These are phyloP conservation scores for Cuniculus paca DNA, from an alignment of 2,797 vertebrate genomes.

Conservation along the genomic window DNA sequence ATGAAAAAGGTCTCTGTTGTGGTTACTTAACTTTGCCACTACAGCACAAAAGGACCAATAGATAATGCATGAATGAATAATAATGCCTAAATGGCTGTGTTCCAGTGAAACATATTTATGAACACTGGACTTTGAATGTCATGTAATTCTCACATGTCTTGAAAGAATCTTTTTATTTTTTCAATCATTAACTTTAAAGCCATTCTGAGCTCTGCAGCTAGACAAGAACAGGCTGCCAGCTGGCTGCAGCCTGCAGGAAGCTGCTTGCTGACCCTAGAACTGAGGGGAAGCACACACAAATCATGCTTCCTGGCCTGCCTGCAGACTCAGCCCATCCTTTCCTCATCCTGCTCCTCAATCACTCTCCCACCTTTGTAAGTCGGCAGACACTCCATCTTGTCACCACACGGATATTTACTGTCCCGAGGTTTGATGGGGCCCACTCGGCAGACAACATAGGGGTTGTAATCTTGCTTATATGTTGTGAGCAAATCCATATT, in stretches of 20 bases:
- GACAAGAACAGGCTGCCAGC: neutral
- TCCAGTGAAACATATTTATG: neutral
- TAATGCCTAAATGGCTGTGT: neutral
- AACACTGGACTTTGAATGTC: neutral
- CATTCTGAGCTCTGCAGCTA: neutral
- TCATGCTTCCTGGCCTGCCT: neutral
- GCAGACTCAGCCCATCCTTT: neutral
- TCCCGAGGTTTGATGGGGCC: conserved; percentile 67
- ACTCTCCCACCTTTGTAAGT: conserved; percentile 84
- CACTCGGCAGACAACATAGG: conserved; percentile 48
- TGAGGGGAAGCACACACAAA: neutral
- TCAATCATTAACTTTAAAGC: neutral
- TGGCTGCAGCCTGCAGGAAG: neutral
- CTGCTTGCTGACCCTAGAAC: neutral
- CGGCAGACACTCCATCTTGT: conserved; percentile 80
- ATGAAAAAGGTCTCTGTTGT: neutral
- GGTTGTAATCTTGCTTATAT: conserved; percentile 84
- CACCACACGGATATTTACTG: conserved; percentile 6
- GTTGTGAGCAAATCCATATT: conserved; percentile 85
- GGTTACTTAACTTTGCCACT: neutral
- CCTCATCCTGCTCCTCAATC: neutral
- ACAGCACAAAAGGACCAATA: neutral
- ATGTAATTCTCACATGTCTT: conserved; percentile 14
- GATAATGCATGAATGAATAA: neutral
- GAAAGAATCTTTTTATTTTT: neutral